Evolutionary conservation across 2,113 vertebrate species (phyloP), one percentile per base, ranked within the genome.

Genomic region (Elephantulus edwardii): DNA sequence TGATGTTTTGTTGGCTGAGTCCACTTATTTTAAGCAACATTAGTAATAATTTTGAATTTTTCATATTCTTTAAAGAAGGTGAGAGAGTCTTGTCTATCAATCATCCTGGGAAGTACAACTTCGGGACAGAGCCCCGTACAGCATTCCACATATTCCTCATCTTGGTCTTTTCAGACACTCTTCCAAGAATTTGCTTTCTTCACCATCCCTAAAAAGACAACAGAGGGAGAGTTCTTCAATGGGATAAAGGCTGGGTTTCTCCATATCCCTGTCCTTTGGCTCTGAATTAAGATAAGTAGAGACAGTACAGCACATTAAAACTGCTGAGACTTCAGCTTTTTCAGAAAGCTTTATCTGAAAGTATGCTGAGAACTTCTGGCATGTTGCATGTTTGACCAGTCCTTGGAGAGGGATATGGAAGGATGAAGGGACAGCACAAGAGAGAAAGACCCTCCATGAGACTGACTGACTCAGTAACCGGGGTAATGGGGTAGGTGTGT

Each of bases 131-230:
- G 38, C 13, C 20, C 60, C 1, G 9, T 28, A 14, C 20, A 20
- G n/a, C 0, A 0, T 8, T 28, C 4, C 2, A 20, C 9, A 0
- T 4, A 3, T 11, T 5, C 0, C 0, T 44, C 19, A 8, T 1
- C 52, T 40, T 14, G 13, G 28, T 30, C 83, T n/a, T 24, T 24
- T 30, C 9, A 46, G 33, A 64, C 70, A 19, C 8, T 13, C 1
- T 26, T 50, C 14, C 9, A 8, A 0, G 0, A 3, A 28, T 3
- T 11, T 54, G 56, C 22, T 8, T 5, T 83, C 68, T 38, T 4
- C 12, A 11, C 16, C 64, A 50, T 30, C 13, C 50, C 14, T 28
- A 19, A 54, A 70, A 60, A 52, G 10, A 56, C 8, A 76, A 19
- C 38, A 7, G 24, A 33, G 20, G 22, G 48, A 8, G 20, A 40